Evolutionary conservation across 2,888 invertebrate genomes (phyloP).

Genomic region (Formica aserva): DNA sequence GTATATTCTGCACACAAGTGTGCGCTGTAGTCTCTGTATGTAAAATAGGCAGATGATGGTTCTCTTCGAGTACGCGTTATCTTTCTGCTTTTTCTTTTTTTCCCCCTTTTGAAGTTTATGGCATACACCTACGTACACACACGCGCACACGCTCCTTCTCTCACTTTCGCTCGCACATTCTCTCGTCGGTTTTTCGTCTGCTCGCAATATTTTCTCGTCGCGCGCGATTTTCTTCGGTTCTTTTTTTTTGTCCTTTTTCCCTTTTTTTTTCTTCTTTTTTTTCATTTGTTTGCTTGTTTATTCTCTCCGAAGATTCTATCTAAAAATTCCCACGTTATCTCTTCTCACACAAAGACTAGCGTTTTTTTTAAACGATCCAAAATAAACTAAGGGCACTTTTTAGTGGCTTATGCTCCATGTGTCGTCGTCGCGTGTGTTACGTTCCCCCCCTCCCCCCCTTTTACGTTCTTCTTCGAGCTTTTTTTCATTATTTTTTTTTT

Average conservation of each 20-base stretch:
- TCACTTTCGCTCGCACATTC: slow-evolving; percentile 57
- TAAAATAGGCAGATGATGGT: slow-evolving; percentile 77
- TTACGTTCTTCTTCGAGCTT: slow-evolving; percentile 36
- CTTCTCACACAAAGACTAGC: slow-evolving; percentile 83
- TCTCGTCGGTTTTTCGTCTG: slow-evolving; percentile 46
- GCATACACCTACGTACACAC: slow-evolving; percentile 73
- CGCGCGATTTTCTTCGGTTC: slow-evolving; percentile 46
- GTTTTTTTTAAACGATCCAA: slow-evolving; percentile 82
- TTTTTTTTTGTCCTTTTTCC: slow-evolving; percentile 61
- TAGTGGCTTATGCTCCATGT: slow-evolving; percentile 83
- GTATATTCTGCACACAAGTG: slow-evolving; percentile 38
- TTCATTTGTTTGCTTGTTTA: slow-evolving; percentile 59
- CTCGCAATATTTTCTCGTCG: slow-evolving; percentile 17
- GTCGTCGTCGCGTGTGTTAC: slow-evolving; percentile 67
- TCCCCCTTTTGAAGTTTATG: slow-evolving; percentile 59
- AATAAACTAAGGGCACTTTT: slow-evolving; percentile 85
- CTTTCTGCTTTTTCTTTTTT: not conserved
- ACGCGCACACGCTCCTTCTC: slow-evolving; percentile 64
- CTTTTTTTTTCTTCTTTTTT: slow-evolving; percentile 56
- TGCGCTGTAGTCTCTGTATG: slow-evolving; percentile 79
- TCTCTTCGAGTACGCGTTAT: slow-evolving; percentile 67
- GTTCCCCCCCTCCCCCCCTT: not conserved
- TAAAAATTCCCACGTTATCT: slow-evolving; percentile 79
- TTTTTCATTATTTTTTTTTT: slow-evolving; percentile 57
- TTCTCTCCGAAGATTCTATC: slow-evolving; percentile 80